Base-by-base conservation (phyloP, 2,113 vertebrate species). In the Dipodomys ordii region DNA sequence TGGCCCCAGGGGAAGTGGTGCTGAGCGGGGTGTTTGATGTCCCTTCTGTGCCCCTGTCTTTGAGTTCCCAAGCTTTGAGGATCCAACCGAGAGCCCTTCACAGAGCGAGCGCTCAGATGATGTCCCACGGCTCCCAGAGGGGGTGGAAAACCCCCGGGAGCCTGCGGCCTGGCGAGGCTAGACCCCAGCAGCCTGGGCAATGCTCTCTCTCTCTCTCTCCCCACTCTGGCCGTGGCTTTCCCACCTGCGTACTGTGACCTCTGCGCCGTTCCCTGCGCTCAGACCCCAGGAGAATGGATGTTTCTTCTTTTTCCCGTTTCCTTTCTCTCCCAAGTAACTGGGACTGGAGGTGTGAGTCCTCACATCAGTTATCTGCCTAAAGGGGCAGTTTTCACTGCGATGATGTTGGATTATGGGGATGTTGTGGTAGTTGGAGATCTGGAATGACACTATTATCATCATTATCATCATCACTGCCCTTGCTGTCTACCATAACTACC, bases 191-290 rank as follows among this genome's bases (percentile, higher is more conserved):
- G 46, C 53, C 53, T 13, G 53, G 53, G 13, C 30, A 7, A 5
- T 28, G 22, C 1, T 39, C 39, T 39, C 39, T 0, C n/a, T 20
- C 1, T 0, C n/a, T 28, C 35, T 60, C 53, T 32, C n/a, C n/a
- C 46, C 1, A 3, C 7, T 0, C 16, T 1, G 35, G 35, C 22
- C 44, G 46, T 81, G 11, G 18, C 49, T 44, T 87, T 73, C 22
- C 18, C 10, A 0, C 16, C 12, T 11, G 15, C 15, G 15, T 18
- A 4, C 53, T 4, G 53, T 57, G 53, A 57, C 15, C 53, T 16
- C 15, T 6, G 10, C 16, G 68, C 18, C 18, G 20, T 49, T 78
- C 67, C 20, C 35, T 11, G 8, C 11, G n/a, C 19, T n/a, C 28
- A 77, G 18, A 35, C 60, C 6, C 20, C 27, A 13, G 2, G 53